These are phyloP conservation scores for Thamnophis elegans DNA, from an alignment of 2,797 vertebrate genomes.

Conservation along the genomic window DNA sequence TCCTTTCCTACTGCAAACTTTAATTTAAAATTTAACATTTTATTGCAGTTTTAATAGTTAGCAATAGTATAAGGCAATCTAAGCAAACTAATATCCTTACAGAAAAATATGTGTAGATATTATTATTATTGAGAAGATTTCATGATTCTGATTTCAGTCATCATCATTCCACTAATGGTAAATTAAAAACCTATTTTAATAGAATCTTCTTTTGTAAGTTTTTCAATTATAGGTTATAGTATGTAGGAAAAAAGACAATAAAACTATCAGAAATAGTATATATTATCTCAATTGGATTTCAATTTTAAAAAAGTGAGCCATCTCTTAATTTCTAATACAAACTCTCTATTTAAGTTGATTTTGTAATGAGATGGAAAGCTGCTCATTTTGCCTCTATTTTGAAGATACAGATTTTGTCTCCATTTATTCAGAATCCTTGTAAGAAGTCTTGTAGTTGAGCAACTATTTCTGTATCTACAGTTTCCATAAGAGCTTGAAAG, in stretches of 20 bases:
- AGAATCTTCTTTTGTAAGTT: slow-evolving; percentile 43
- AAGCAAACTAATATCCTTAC: slow-evolving; percentile 43
- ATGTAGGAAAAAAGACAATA: slow-evolving; percentile 10
- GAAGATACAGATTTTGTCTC: slow-evolving; percentile 14
- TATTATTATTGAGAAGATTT: slow-evolving; percentile 50
- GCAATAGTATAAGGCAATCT: slow-evolving; percentile 45
- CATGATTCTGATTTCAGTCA: slow-evolving; percentile 47
- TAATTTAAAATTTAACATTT: slow-evolving; percentile 35
- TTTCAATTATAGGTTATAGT: slow-evolving; percentile 59
- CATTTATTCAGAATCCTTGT: slow-evolving; percentile 78
- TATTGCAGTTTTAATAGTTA: slow-evolving; percentile 9
- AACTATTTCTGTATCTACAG: slow-evolving; percentile 93
- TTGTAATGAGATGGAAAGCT: slow-evolving; percentile 36
- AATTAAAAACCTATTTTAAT: slow-evolving; percentile 39
- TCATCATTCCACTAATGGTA: slow-evolving; percentile 49
- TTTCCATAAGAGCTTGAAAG: slow-evolving; percentile 94
- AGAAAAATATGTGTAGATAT: slow-evolving; percentile 45
- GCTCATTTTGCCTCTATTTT: background rate
- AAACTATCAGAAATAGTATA: background rate
- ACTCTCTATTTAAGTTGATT: slow-evolving; percentile 50
- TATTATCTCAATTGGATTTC: slow-evolving; percentile 49
- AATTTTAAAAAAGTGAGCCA: slow-evolving; percentile 19
- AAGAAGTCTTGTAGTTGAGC: slow-evolving; percentile 93
- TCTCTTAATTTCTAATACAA: slow-evolving; percentile 42
- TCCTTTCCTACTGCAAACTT: slow-evolving; percentile 1